These are phyloP conservation scores for Cheirogaleus medius DNA, from an alignment of 2,113 vertebrate genomes.

Conservation along the genomic window DNA sequence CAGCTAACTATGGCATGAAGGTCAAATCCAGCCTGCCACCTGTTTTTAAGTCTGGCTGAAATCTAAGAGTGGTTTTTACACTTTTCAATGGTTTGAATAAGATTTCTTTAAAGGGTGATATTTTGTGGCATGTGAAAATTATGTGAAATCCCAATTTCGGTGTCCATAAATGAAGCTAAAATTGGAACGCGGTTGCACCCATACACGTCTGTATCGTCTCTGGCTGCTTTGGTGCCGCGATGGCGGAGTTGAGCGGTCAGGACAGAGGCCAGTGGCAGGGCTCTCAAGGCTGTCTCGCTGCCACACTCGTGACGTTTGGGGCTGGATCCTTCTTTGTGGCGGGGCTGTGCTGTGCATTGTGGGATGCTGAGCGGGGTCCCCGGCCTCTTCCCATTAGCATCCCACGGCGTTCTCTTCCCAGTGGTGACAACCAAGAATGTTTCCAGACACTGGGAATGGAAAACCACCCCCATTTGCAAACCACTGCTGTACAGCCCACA, in stretches of 20 bases:
- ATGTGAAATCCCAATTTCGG: not conserved
- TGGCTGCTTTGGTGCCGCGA: fast-evolving
- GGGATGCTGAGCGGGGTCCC: not conserved
- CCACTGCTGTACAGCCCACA: not conserved
- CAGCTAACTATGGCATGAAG: not conserved
- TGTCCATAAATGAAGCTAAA: not conserved
- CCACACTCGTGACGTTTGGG: fast-evolving
- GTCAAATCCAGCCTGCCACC: not conserved
- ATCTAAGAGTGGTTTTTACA: not conserved
- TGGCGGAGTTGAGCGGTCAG: fast-evolving
- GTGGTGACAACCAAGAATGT: not conserved
- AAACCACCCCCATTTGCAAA: not conserved
- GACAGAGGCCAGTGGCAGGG: fast-evolving
- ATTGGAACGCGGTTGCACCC: fast-evolving
- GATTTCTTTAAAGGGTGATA: not conserved
- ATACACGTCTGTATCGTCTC: fast-evolving
- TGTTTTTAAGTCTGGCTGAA: not conserved
- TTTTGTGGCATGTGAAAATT: not conserved
- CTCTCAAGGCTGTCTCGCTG: not conserved
- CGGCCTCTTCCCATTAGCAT: not conserved
- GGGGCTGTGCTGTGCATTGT: fast-evolving
- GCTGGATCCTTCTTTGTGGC: fast-evolving
- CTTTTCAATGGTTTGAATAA: not conserved
- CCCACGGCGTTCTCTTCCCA: fast-evolving
- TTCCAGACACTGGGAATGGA: not conserved